A percentile compares a stretch with the other conserved stretches of the same genome.
Conservation (phyloP, 53 echinoderm and acorn worm genomes). For the Temnopleurus reevesii region DNA sequence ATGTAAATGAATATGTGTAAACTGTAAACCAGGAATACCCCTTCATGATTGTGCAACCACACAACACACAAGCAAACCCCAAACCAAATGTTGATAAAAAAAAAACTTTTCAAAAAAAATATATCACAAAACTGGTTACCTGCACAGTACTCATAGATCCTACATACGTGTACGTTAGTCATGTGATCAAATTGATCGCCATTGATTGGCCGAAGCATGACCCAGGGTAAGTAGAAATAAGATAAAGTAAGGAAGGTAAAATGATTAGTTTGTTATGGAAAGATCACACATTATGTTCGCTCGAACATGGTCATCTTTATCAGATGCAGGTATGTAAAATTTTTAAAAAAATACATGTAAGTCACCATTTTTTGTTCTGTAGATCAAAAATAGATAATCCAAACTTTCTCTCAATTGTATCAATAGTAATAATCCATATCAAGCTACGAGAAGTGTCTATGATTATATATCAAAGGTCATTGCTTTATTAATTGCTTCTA, state of each 20-base stretch:
- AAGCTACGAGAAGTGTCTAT: too few relatives aligned
- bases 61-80: slow-evolving; percentile 16
- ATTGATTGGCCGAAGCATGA: neutral
- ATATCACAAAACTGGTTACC: slow-evolving; percentile 60
- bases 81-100: neutral
- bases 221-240: neutral
- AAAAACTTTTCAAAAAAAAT: neutral
- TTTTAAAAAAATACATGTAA: too few relatives aligned
- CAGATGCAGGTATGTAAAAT: too few relatives aligned
- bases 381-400: too few relatives aligned
- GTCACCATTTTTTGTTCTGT: too few relatives aligned
- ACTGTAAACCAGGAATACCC: neutral
- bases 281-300: too few relatives aligned
- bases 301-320: too few relatives aligned
- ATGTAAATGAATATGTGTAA: neutral
- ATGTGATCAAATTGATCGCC: neutral
- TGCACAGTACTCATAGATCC: slow-evolving; percentile 58
- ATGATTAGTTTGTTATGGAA: slow-evolving; percentile 7
- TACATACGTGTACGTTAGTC: slow-evolving; percentile 22
- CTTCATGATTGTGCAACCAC: neutral
- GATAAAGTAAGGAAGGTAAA: neutral
- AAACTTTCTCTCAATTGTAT: too few relatives aligned
- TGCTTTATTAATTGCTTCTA: too few relatives aligned
- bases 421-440: too few relatives aligned
- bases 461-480: too few relatives aligned